Base-by-base conservation (phyloP, 2,888 invertebrate species). In the Salticus scenicus region DNA sequence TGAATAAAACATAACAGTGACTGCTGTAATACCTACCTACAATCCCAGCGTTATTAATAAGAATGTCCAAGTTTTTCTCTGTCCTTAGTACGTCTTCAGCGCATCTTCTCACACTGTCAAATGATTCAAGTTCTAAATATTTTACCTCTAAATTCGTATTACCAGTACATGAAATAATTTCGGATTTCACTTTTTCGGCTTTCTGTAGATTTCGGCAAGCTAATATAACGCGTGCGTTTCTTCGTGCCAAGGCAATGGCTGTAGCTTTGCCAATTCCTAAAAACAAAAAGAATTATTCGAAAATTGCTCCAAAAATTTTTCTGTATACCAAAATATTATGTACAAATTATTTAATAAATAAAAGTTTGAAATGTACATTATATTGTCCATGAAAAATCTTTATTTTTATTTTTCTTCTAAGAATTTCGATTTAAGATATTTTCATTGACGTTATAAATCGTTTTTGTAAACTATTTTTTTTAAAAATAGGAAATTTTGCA, bases 31-130 rank as follows among this genome's bases (percentile, higher is more conserved):
- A 57, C 7, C 5, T 57, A 57, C 57, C 57, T 10, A 20, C 5
- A 57, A 57, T 57, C 5, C 57, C 57, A n/a, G 57, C 57, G 17
- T 57, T 57, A 57, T 57, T 57, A 57, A 57, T 57, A 57, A 57
- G 57, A 57, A 57, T 17, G 24, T 57, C 57, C 24, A 57, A 57
- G 5, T 24, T n/a, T 57, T 20, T 7, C 17, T 57, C 57, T 20
- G 57, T 57, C 24, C 24, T 24, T 8, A 57, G 17, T 20, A 57
- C 57, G 57, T 20, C 24, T 57, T 57, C 24, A 57, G 57, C 57
- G 17, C n/a, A 57, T 7, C 17, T 5, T 57, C 57, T 57, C 8
- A 57, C 57, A 10, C 8, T 10, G 17, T 57, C 57, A 17, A 57
- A 57, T 7, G 57, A 57, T 20, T 7, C 57, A 5, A 57, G 24